A percentile compares a stretch with the other conserved stretches of the same genome.
phyloP scores from a whole-genome alignment of 2,113 vertebrate genomes.

The Equus przewalskii region DNA sequence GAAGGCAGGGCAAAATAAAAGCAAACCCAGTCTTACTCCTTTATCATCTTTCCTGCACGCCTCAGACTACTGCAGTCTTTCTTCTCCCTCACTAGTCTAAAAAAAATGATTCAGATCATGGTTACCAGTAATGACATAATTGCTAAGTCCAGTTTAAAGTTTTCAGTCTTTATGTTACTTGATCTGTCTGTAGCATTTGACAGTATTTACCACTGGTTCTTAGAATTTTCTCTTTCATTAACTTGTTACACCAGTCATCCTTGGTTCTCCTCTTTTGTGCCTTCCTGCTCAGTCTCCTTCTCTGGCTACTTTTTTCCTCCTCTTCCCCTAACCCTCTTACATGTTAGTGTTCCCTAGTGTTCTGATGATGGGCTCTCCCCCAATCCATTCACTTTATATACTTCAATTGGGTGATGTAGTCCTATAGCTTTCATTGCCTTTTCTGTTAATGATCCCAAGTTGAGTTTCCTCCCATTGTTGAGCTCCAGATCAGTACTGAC shows the following conservation, averaged over 20 bases:
- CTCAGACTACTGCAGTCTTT: background rate
- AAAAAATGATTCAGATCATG: background rate
- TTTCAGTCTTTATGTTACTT: background rate
- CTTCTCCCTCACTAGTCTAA: background rate
- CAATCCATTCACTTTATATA: background rate
- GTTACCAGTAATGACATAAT: background rate
- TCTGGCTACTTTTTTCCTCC: background rate
- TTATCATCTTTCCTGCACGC: background rate
- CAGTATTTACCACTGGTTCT: background rate
- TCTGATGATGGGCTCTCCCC: background rate
- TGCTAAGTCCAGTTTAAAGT: background rate
- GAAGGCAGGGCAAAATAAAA: background rate
- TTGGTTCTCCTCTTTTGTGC: background rate
- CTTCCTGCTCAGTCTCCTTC: background rate
- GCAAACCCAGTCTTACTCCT: background rate
- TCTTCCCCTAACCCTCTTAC: background rate
- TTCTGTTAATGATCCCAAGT: constrained; percentile 24
- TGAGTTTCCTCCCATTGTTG: background rate
- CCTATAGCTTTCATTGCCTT: background rate
- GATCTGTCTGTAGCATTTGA: background rate
- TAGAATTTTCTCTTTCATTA: background rate
- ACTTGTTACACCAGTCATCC: background rate
- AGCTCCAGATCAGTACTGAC: background rate
- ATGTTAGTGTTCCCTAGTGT: background rate
- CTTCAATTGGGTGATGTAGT: background rate